Evolutionary conservation across 2,113 vertebrate species (phyloP).

Genomic region (human): DNA sequence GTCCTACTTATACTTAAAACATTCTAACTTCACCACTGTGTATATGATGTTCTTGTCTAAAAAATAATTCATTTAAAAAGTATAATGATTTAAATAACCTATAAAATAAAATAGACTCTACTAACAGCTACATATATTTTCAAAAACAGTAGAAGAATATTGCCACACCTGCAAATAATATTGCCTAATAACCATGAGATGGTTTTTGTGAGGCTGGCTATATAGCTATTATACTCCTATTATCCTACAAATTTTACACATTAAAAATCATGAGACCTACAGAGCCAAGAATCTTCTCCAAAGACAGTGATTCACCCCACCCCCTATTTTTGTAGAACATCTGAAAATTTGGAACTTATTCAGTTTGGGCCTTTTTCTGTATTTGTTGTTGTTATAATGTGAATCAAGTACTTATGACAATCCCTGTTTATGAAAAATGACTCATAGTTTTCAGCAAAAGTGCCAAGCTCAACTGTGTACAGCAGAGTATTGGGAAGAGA

Average conservation of each 20-base stretch:
- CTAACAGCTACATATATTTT: not conserved
- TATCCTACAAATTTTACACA: constrained; percentile 28
- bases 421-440: constrained; percentile 74
- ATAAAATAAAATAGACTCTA: constrained; percentile 19
- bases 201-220: not conserved
- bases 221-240: not conserved
- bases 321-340: not conserved
- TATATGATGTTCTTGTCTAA: not conserved
- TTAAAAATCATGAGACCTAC: not conserved
- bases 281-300: constrained; percentile 1
- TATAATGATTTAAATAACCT: not conserved
- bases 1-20: not conserved
- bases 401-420: constrained; percentile 66
- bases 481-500: constrained; percentile 28
- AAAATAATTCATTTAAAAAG: not conserved
- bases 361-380: constrained; percentile 44
- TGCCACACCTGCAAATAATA: not conserved
- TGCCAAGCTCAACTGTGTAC: constrained; percentile 46
- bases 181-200: not conserved
- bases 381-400: constrained; percentile 56
- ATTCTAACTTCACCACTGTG: not conserved
- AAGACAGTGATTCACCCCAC: not conserved
- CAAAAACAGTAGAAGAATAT: not conserved
- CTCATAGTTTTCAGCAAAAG: constrained; percentile 67
- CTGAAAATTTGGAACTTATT: constrained; percentile 47